Percentiles rank a stretch among this genome's conserved stretches.
These are phyloP conservation scores for Drosophila nasuta DNA, from an alignment of 1,140 invertebrate species.

Conservation along the genomic window DNA sequence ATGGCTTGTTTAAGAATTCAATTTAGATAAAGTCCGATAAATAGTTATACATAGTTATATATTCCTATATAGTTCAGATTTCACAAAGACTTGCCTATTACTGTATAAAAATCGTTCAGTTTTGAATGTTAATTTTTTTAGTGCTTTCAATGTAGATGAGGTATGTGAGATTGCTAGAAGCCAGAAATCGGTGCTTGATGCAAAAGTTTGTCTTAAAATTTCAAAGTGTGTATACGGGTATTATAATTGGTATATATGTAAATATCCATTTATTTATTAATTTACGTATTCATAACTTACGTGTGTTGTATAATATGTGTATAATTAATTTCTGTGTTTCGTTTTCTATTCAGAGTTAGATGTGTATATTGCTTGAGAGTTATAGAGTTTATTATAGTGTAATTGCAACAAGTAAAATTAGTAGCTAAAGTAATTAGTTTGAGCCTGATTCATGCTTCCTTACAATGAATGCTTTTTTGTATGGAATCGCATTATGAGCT, in stretches of 20 bases:
- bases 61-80: slow-evolving; percentile 8
- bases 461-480: neutral
- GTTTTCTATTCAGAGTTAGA: slow-evolving; percentile 1
- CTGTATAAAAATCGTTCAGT: slow-evolving; percentile 64
- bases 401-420: slow-evolving; percentile 12
- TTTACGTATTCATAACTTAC: neutral
- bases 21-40: slow-evolving; percentile 16
- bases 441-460: slow-evolving; percentile 21
- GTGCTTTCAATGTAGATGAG: slow-evolving; percentile 79
- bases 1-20: slow-evolving; percentile 22
- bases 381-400: neutral
- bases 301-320: neutral
- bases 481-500: slow-evolving; percentile 5
- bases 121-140: slow-evolving; percentile 50
- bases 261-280: too few relatives aligned
- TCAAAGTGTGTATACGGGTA: slow-evolving; percentile 38
- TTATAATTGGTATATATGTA: neutral
- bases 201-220: slow-evolving; percentile 55
- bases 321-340: neutral
- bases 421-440: slow-evolving; percentile 35
- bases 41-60: slow-evolving; percentile 3
- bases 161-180: slow-evolving; percentile 57
- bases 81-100: slow-evolving; percentile 21
- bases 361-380: slow-evolving; percentile 57
- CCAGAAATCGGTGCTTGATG: slow-evolving; percentile 46